Percentiles rank a stretch among this genome's conserved stretches.
phyloP scores from a whole-genome alignment of 2,797 vertebrate genomes.

The Scolopax bukidnonensis region DNA sequence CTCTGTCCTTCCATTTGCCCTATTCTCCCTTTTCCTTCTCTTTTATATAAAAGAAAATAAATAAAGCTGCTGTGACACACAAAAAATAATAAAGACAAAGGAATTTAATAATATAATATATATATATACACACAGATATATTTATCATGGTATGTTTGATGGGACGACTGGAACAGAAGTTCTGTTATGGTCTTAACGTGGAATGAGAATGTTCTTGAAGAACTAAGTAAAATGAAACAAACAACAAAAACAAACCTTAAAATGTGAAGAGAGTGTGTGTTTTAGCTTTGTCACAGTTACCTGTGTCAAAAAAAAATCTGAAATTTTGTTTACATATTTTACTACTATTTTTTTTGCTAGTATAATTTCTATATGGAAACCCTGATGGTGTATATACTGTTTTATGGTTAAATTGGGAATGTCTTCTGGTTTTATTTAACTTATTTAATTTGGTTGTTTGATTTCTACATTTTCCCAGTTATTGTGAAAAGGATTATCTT shows the following conservation, averaged over 20 bases:
- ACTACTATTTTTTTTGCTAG: slow-evolving; percentile 80
- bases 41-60: slow-evolving; percentile 81
- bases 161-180: slow-evolving; percentile 77
- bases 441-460: slow-evolving; percentile 44
- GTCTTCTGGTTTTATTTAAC: slow-evolving; percentile 67
- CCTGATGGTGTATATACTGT: slow-evolving; percentile 75
- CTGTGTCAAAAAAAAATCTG: slow-evolving; percentile 79
- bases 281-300: slow-evolving; percentile 83
- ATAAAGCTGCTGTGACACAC: slow-evolving; percentile 84
- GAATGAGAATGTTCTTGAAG: slow-evolving; percentile 78
- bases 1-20: slow-evolving; percentile 75
- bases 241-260: slow-evolving; percentile 78
- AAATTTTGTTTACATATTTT: slow-evolving; percentile 87
- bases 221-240: slow-evolving; percentile 74
- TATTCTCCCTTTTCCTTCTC: slow-evolving; percentile 73
- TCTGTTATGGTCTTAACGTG: slow-evolving; percentile 77
- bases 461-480: slow-evolving; percentile 66
- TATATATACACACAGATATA: slow-evolving; percentile 86
- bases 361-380: slow-evolving; percentile 78
- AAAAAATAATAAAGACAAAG: slow-evolving; percentile 76
- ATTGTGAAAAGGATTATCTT: slow-evolving; percentile 74
- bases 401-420: slow-evolving; percentile 73
- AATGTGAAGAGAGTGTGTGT: slow-evolving; percentile 80
- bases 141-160: slow-evolving; percentile 85
- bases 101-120: slow-evolving; percentile 86